These are phyloP conservation scores for Charanyca ferruginea DNA, from an alignment of 2,888 invertebrate genomes.

Conservation along the genomic window DNA sequence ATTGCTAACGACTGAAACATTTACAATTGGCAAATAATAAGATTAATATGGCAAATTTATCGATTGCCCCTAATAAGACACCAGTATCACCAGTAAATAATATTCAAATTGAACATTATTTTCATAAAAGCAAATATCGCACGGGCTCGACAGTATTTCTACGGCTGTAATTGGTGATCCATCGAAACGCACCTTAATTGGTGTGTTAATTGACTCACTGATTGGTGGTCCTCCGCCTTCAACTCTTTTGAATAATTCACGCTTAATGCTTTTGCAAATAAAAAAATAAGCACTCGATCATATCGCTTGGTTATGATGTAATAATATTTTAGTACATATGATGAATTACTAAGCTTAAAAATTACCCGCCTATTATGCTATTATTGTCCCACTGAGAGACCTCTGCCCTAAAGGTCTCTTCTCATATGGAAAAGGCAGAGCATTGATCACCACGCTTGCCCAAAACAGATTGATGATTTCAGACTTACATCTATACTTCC, in stretches of 20 bases:
- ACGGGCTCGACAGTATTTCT: conserved; percentile 16
- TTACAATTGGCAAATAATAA: neutral
- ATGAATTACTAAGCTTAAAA: no score
- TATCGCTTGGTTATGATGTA: neutral
- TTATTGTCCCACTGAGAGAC: no score
- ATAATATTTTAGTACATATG: no score
- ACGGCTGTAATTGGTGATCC: conserved; percentile 65
- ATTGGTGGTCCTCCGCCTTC: conserved; percentile 51
- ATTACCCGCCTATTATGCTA: no score
- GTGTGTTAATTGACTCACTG: conserved; percentile 70
- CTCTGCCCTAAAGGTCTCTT: no score
- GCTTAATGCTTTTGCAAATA: conserved; percentile 16
- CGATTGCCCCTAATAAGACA: neutral
- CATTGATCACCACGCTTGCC: no score
- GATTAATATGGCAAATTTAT: neutral
- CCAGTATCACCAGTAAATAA: neutral
- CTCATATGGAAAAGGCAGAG: no score
- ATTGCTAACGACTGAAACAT: neutral
- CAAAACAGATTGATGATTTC: no score
- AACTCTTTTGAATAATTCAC: conserved; percentile 30
- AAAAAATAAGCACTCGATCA: conserved; percentile 7
- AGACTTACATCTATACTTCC: no score
- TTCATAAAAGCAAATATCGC: conserved; percentile 42
- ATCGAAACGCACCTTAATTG: conserved; percentile 66
- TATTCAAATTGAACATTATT: conserved; percentile 19